Conservation (phyloP, 2,797 vertebrate species). For the Schizopygopsis pylzovi region DNA sequence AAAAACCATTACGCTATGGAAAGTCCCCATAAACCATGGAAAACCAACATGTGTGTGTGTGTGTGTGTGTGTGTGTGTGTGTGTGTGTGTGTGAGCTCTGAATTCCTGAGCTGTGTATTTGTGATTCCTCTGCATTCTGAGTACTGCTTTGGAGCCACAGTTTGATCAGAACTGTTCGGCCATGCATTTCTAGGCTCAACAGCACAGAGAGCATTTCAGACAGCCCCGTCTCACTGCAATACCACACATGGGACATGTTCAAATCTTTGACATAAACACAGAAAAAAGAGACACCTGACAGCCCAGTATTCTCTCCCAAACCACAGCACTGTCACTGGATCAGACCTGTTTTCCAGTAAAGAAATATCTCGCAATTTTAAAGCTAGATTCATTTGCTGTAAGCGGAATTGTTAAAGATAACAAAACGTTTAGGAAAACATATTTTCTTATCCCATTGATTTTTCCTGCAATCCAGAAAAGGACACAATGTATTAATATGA, state of each 20-base stretch:
- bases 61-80: no score
- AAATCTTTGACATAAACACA: conserved; percentile 59
- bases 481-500: neutral
- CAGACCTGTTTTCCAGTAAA: conserved; percentile 16
- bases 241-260: conserved; percentile 62
- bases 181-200: neutral
- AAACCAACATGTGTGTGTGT: no score
- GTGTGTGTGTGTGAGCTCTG: no score
- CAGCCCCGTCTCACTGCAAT: conserved; percentile 58
- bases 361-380: neutral
- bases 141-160: neutral
- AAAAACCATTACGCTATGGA: no score
- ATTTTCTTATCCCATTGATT: neutral
- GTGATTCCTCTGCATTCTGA: conserved; percentile 27
- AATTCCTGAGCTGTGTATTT: neutral
- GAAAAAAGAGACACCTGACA: conserved; percentile 65
- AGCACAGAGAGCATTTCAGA: conserved; percentile 14
- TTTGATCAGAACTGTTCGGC: neutral
- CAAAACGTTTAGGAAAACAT: neutral
- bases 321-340: conserved; percentile 52
- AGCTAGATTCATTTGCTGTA: neutral
- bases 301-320: conserved; percentile 44
- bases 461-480: neutral
- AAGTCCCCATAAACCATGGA: no score
- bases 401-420: neutral